These are phyloP conservation scores for Antidorcas marsupialis DNA, from an alignment of 2,113 vertebrate species.

Conservation along the genomic window DNA sequence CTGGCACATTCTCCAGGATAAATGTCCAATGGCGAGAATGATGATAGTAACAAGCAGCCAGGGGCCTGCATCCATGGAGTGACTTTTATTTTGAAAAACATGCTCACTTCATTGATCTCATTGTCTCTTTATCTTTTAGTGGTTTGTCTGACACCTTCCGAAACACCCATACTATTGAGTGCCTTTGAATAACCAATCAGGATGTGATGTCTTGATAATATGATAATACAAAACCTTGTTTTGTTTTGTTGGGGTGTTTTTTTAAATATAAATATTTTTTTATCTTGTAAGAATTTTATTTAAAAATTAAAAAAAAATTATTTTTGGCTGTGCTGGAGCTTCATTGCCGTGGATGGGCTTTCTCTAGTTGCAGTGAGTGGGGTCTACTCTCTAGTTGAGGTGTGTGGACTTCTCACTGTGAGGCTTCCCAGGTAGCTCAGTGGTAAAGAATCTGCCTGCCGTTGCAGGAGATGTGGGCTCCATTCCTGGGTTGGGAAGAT, in stretches of 20 bases:
- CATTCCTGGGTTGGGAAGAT: background rate
- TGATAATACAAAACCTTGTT: background rate
- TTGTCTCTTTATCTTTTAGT: background rate
- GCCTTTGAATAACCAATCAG: background rate
- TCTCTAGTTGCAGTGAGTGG: background rate
- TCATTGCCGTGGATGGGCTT: background rate
- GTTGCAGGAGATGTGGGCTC: background rate
- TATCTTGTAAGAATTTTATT: background rate
- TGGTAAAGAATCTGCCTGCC: background rate
- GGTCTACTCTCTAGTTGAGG: background rate
- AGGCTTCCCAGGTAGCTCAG: background rate
- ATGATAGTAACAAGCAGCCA: background rate
- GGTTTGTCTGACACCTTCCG: background rate
- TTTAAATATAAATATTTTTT: background rate
- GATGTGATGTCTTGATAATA: background rate
- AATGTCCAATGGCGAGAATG: background rate
- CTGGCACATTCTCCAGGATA: background rate
- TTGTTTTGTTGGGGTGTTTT: background rate
- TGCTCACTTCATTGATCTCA: background rate
- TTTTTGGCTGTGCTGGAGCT: background rate
- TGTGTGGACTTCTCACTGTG: background rate
- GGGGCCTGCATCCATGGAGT: rapidly evolving
- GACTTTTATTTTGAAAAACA: background rate
- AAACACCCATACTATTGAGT: background rate
- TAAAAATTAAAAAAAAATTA: background rate